Evolutionary conservation across 2,113 vertebrate species (phyloP), one percentile per base, ranked within the genome.

Genomic region (Nibea coibor): DNA sequence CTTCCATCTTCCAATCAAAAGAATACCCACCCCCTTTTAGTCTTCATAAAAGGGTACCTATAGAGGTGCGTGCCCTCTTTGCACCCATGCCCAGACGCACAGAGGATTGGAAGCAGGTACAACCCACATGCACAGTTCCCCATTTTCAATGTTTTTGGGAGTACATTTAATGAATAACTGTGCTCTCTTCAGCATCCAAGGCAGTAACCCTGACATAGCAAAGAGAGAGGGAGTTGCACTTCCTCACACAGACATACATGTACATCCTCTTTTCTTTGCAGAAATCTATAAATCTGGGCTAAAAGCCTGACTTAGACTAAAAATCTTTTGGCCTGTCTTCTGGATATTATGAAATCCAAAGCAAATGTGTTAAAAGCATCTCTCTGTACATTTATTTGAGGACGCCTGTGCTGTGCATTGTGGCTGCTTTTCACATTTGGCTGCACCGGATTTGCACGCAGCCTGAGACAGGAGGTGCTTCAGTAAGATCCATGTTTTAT

Each of bases 401-500:
- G 24, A 12, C 8, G n/a, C 5, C 48, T 26, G 6, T 26, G 47
- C 5, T 62, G 4, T 47, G 50, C 66, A 65, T 75, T 22, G 80
- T 8, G 26, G 20, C 56, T 63, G 59, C 5, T 45, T 85, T 39
- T 84, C 71, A 53, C 54, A 43, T 80, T 54, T 63, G 59, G 57
- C 51, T 65, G 56, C 54, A 51, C 39, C 39, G 54, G 22, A 54
- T 42, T 39, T 39, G 47, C 24, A 65, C 35, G 59, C 45, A 70
- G 77, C 56, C 47, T 31, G 66, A 74, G 79, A 75, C 54, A 59
- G 45, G 56, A 71, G 58, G 43, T 8, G 19, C 74, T 72, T 66
- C 77, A 59, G 11, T 56, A 0, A 71, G 31, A 81, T 68, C 63
- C 68, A 72, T 87, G 77, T 77, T 87, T 83, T 87, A 85, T 89